Base-by-base conservation (phyloP, 2,797 vertebrate genomes). In the Acanthurus lineatus region DNA sequence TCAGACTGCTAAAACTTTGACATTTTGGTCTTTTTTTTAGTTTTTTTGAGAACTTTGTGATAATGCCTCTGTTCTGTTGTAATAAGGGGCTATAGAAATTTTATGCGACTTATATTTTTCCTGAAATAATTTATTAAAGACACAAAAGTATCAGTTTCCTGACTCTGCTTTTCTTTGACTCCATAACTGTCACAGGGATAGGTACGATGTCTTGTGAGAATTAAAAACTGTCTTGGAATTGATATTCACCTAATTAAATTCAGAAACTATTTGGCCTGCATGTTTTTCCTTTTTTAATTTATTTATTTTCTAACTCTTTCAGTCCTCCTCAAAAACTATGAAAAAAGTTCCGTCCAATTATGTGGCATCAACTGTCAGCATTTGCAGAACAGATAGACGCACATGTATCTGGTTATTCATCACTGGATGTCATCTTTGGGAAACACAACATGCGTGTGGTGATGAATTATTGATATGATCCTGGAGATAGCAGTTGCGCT, bases 391-490 rank as follows among this genome's bases (percentile, higher is more conserved):
- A 86, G 82, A 89, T 38, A 81, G 88, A 86, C 69, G 57, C 62
- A 62, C 53, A 44, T 81, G 79, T 82, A 76, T 76, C 69, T 73
- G 57, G 75, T 85, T 90, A 84, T 91, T 91, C 84, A 90, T 90
- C 84, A 68, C 20, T 79, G 66, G 52, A 79, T 84, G 83, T 87
- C 81, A 90, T 90, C 81, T 91, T 83, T 84, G 69, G 81, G 83
- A 77, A 81, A 83, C 84, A 82, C 79, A 78, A 86, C 89, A 86
- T 80, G 77, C 12, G 52, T 75, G 78, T 61, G 69, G 66, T 89
- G 85, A 92, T 93, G 89, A 94, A 94, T 94, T 92, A 93, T 93
- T 93, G 90, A 91, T 87, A 86, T 79, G 78, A 93, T 93, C 83
- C 84, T 81, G 87, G 81, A 87, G 88, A 92, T 93, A 93, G 88